A percentile compares a stretch with the other conserved stretches of the same genome.
Conservation (phyloP, 2,113 vertebrate genomes). For the Elephantulus edwardii region DNA sequence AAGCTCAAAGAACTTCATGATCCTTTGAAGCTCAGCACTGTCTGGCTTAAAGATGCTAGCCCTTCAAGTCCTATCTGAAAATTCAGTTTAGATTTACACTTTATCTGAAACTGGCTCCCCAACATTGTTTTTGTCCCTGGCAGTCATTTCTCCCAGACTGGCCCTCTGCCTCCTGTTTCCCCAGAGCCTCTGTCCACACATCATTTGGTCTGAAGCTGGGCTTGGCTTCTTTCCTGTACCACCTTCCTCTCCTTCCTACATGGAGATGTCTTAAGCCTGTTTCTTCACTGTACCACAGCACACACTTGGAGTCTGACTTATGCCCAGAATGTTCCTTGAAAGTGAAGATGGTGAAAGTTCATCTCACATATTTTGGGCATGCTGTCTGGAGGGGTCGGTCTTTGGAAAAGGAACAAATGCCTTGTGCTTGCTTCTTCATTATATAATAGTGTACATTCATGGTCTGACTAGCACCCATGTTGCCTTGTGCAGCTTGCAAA, state of each 20-base stretch:
- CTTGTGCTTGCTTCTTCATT: background rate
- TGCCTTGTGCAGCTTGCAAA: background rate
- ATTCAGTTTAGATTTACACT: background rate
- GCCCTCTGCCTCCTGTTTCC: background rate
- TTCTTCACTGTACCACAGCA: background rate
- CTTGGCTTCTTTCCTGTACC: background rate
- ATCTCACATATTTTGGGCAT: too few species aligned
- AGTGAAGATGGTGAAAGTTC: too few species aligned
- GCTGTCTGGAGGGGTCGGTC: too few species aligned
- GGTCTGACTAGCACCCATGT: background rate
- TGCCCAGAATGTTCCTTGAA: too few species aligned
- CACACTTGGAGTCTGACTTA: background rate
- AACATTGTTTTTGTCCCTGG: background rate
- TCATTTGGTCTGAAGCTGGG: background rate
- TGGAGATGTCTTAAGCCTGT: background rate
- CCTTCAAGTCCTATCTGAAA: background rate
- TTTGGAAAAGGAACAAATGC: too few species aligned
- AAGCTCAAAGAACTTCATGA: background rate
- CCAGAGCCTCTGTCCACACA: too few species aligned
- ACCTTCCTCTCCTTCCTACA: background rate
- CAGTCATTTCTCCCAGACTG: too few species aligned
- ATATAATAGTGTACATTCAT: background rate
- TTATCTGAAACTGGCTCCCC: background rate
- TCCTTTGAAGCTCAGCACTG: background rate
- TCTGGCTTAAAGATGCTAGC: background rate